phyloP scores from a whole-genome alignment of 37 sponge, comb jelly and placozoan genomes.

The Tethya wilhelma region DNA sequence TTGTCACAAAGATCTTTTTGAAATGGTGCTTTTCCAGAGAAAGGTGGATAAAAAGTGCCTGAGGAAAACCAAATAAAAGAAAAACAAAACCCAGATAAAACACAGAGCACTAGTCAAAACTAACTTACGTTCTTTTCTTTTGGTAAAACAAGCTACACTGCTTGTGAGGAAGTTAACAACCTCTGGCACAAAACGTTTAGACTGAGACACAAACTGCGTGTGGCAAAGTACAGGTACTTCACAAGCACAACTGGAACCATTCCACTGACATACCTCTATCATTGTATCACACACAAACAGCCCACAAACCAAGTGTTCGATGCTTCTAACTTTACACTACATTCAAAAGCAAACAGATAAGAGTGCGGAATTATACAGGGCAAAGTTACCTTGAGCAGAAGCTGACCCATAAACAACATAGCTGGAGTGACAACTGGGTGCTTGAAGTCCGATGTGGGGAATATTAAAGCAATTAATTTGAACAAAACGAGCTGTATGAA shows the following conservation, averaged over 20 bases:
- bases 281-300: slow-evolving; percentile 37
- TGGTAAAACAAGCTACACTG: slow-evolving; percentile 10
- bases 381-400: slow-evolving; percentile 60
- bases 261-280: slow-evolving; percentile 37
- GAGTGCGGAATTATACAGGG: no score
- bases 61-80: no score
- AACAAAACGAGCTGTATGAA: slow-evolving; percentile 64
- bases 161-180: slow-evolving; percentile 64
- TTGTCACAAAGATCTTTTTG: no score
- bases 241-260: neutral
- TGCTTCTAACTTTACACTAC: slow-evolving; percentile 17
- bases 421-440: slow-evolving; percentile 77
- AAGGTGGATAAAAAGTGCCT: no score
- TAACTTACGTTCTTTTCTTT: slow-evolving; percentile 2
- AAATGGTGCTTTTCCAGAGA: no score
- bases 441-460: slow-evolving; percentile 81
- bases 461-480: slow-evolving; percentile 57
- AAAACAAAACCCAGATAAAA: no score
- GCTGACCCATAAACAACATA: slow-evolving; percentile 55
- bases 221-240: neutral
- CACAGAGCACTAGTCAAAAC: no score
- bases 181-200: slow-evolving; percentile 79
- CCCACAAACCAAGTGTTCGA: slow-evolving; percentile 27
- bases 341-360: neutral
- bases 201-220: slow-evolving; percentile 51